Percentiles rank a stretch among this genome's conserved stretches.
Evolutionary conservation across 64 coral and sea anemone species (phyloP).

Genomic region (Orbicella faveolata): DNA sequence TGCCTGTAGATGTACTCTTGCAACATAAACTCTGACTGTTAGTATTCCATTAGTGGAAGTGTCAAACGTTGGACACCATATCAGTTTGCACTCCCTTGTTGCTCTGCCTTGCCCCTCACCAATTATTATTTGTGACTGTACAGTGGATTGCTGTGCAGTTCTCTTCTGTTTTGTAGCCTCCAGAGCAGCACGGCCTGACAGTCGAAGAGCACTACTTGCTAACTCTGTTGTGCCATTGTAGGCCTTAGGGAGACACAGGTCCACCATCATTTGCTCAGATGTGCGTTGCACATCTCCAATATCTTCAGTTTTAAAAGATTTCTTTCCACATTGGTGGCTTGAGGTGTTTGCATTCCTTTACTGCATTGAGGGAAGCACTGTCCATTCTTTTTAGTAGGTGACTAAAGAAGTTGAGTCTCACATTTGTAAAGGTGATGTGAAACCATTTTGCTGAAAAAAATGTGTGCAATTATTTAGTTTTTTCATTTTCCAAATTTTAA

Average conservation of each 20-base stretch:
- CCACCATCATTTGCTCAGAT: not conserved
- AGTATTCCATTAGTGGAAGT: conserved; percentile 16
- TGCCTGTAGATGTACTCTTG: conserved; percentile 27
- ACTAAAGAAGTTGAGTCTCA: no score
- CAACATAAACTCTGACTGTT: conserved; percentile 35
- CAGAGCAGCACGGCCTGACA: conserved; percentile 28
- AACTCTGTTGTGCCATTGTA: conserved; percentile 32
- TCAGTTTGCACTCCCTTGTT: conserved; percentile 49
- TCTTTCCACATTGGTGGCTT: no score
- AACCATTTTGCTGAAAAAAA: no score
- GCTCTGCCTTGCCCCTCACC: conserved; percentile 42
- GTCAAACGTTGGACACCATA: conserved; percentile 45
- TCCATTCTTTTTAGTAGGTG: no score
- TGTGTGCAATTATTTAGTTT: no score
- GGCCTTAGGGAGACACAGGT: not conserved
- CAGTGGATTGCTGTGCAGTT: not conserved
- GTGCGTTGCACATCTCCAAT: not conserved
- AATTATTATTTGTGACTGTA: conserved; percentile 10
- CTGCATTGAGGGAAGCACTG: no score
- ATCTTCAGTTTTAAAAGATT: no score
- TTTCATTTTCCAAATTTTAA: no score
- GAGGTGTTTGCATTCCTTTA: no score
- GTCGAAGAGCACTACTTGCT: not conserved
- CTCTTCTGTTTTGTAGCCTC: conserved; percentile 27
- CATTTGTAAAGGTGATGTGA: no score